phyloP scores from a whole-genome alignment of 2,113 vertebrate species.

The Coturnix japonica region DNA sequence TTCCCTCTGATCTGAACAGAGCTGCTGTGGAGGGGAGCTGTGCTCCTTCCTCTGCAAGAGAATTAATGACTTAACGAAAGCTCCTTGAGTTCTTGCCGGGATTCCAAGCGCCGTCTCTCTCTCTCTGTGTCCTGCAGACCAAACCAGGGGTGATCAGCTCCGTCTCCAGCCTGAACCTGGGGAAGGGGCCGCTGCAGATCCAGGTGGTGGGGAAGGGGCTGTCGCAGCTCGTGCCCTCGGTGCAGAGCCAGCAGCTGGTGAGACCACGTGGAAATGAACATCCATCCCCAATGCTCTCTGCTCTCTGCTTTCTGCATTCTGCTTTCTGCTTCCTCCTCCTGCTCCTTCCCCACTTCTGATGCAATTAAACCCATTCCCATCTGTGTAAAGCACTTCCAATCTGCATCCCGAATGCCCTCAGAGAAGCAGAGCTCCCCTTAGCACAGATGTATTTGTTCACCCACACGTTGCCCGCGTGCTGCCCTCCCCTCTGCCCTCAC shows the following conservation, averaged over 20 bases:
- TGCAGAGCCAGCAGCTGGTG: conserved; percentile 75
- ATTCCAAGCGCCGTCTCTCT: background rate
- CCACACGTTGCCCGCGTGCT: too few species aligned
- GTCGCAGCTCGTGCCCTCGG: conserved; percentile 73
- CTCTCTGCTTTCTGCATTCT: too few species aligned
- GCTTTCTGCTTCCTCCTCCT: background rate
- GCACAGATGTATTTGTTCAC: too few species aligned
- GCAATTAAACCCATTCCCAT: too few species aligned
- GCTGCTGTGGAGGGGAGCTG: background rate
- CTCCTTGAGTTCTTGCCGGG: too few species aligned
- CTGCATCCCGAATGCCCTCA: background rate
- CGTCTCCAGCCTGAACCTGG: conserved; percentile 74
- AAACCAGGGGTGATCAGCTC: conserved; percentile 85
- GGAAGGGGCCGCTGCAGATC: conserved; percentile 78
- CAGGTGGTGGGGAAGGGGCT: conserved; percentile 76
- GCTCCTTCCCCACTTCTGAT: background rate
- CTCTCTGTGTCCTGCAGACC: conserved; percentile 68
- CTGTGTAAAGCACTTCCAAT: background rate
- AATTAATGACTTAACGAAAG: too few species aligned
- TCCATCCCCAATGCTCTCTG: too few species aligned
- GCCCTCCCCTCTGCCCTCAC: background rate
- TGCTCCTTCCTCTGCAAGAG: background rate
- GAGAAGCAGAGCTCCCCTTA: too few species aligned
- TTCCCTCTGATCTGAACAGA: background rate
- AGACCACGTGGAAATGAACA: background rate